These are phyloP conservation scores for Hemithea aestivaria DNA, from an alignment of 2,888 invertebrate species.

Conservation along the genomic window DNA sequence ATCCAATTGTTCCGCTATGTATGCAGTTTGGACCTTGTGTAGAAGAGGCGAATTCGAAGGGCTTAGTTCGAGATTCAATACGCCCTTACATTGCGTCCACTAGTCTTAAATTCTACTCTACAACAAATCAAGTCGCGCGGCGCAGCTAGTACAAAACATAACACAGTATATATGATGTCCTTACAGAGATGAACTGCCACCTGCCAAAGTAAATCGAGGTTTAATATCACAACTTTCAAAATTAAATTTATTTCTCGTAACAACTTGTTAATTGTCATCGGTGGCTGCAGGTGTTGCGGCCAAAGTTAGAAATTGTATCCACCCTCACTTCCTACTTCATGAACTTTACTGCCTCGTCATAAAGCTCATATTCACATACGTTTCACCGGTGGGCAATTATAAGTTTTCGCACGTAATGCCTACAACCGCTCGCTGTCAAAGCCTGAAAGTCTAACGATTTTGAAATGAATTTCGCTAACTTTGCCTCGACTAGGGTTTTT, in stretches of 20 bases:
- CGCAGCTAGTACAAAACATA: too few species aligned
- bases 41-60: too few species aligned
- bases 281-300: conserved; percentile 20
- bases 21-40: too few species aligned
- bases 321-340: conserved; percentile 1
- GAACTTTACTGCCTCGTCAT: not conserved
- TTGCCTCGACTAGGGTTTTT: conserved; percentile 9
- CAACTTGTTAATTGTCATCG: conserved; percentile 25
- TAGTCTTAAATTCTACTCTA: too few species aligned
- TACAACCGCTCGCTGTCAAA: conserved; percentile 21
- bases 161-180: too few species aligned
- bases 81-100: too few species aligned
- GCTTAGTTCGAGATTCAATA: too few species aligned
- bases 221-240: conserved; percentile 21
- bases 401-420: conserved; percentile 29
- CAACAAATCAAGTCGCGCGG: too few species aligned
- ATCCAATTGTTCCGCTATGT: too few species aligned
- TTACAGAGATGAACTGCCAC: conserved; percentile 4
- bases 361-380: conserved; percentile 9
- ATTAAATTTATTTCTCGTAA: conserved; percentile 24
- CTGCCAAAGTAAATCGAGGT: conserved; percentile 16
- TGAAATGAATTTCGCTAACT: conserved; percentile 15
- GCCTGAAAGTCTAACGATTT: conserved; percentile 18
- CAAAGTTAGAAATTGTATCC: conserved; percentile 8
- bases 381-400: conserved; percentile 23